Evolutionary conservation across 2,113 vertebrate genomes (phyloP).

Genomic region (Sturnira hondurensis): DNA sequence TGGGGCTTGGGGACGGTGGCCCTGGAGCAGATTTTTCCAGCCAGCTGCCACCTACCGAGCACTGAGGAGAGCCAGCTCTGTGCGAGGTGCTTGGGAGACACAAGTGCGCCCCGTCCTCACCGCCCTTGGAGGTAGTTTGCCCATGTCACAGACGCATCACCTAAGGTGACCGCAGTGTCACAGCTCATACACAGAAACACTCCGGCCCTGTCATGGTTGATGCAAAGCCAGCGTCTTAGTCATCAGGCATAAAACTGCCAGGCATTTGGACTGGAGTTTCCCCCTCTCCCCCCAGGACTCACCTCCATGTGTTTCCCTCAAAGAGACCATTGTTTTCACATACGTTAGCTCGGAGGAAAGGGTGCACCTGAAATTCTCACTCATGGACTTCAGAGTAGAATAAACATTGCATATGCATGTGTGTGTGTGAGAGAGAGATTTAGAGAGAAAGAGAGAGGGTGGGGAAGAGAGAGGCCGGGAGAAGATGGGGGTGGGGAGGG

Average conservation of each 20-base stretch:
- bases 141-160: not conserved
- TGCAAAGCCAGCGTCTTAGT: not conserved
- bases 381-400: not conserved
- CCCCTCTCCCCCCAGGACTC: not conserved
- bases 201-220: not conserved
- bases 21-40: not conserved
- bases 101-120: fast-evolving
- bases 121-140: too few species aligned
- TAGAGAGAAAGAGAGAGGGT: not conserved
- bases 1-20: not conserved
- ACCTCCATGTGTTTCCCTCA: not conserved
- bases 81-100: not conserved
- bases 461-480: not conserved
- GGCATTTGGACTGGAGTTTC: not conserved
- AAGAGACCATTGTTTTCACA: not conserved
- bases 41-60: not conserved
- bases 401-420: not conserved
- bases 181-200: not conserved
- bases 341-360: not conserved
- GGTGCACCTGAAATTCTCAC: not conserved
- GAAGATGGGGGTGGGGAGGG: too few species aligned
- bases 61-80: not conserved
- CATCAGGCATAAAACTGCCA: not conserved
- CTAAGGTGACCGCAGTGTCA: not conserved
- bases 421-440: not conserved